Conservation (phyloP, 1,140 invertebrate genomes). For the Sycophaga agraensis region DNA sequence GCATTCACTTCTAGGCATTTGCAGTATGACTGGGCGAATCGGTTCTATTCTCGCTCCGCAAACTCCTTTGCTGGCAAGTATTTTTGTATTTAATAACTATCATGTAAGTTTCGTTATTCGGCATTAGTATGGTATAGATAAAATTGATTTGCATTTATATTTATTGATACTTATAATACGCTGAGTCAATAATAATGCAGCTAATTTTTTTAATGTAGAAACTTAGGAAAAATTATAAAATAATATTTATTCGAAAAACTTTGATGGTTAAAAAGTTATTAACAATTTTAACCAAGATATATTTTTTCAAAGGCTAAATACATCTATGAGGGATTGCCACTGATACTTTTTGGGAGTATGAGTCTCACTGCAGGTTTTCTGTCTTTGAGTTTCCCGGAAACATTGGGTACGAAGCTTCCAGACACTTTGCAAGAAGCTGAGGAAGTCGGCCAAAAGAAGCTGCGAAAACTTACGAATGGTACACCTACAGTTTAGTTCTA, state of each 20-base stretch:
- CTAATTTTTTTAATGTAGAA: too few species aligned
- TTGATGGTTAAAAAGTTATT: too few species aligned
- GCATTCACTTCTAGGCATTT: conserved; percentile 66
- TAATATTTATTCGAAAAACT: too few species aligned
- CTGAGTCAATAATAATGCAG: not conserved
- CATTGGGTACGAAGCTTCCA: conserved; percentile 65
- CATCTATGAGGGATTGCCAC: conserved; percentile 59
- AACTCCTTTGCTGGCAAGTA: conserved; percentile 66
- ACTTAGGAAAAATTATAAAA: too few species aligned
- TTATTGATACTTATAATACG: not conserved
- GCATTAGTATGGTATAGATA: too few species aligned
- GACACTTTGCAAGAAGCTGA: conserved; percentile 72
- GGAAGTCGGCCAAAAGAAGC: conserved; percentile 52
- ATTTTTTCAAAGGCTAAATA: conserved; percentile 60
- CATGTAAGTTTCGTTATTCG: too few species aligned
- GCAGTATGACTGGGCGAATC: conserved; percentile 72
- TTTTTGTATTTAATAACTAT: not conserved
- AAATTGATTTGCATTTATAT: too few species aligned
- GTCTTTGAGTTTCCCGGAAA: conserved; percentile 70
- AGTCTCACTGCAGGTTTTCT: conserved; percentile 64
- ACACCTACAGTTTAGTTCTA: too few species aligned
- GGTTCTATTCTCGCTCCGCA: conserved; percentile 69
- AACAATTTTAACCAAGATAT: too few species aligned
- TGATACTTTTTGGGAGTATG: conserved; percentile 69
- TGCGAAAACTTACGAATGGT: not conserved